Percentiles rank a stretch among this genome's conserved stretches.
phyloP scores from a whole-genome alignment of 2,888 invertebrate genomes.

The Cabera pusaria region DNA sequence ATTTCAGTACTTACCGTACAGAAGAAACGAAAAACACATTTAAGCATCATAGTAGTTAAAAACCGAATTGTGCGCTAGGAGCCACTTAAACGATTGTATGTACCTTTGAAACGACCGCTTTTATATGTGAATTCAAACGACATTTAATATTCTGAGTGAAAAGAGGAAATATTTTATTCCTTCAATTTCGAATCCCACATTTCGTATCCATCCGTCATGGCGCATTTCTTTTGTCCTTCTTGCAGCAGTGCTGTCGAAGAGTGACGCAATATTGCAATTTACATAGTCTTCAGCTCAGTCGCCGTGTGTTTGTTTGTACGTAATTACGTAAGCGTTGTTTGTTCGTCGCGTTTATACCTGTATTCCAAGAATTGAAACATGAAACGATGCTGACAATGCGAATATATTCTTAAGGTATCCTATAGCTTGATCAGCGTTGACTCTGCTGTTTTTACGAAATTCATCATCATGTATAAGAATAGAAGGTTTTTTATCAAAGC shows the following conservation, averaged over 20 bases:
- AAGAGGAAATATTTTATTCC: conserved; percentile 19
- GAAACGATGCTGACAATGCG: conserved; percentile 1
- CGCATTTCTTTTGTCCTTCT: conserved; percentile 13
- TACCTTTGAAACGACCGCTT: conserved; percentile 8
- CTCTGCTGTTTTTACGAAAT: conserved; percentile 4
- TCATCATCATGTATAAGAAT: no score
- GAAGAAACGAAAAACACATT: conserved; percentile 15
- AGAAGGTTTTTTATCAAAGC: no score
- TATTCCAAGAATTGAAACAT: conserved; percentile 7
- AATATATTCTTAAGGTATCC: conserved; percentile 4
- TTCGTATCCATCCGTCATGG: conserved; percentile 21
- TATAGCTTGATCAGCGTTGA: background rate
- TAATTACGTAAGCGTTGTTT: conserved; percentile 18
- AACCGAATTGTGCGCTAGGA: conserved; percentile 13
- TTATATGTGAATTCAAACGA: conserved; percentile 15
- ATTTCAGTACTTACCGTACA: conserved; percentile 8
- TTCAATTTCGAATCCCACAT: conserved; percentile 17
- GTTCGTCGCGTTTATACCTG: conserved; percentile 1
- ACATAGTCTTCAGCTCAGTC: conserved; percentile 17
- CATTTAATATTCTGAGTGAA: conserved; percentile 18
- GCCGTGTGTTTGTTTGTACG: conserved; percentile 12
- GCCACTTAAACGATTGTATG: conserved; percentile 4
- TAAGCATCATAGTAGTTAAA: conserved; percentile 13
- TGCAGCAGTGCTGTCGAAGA: conserved; percentile 3
- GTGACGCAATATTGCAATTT: conserved; percentile 17